Base-by-base conservation (phyloP, 2,797 vertebrate genomes). In the Kryptolebias ocellatus region DNA sequence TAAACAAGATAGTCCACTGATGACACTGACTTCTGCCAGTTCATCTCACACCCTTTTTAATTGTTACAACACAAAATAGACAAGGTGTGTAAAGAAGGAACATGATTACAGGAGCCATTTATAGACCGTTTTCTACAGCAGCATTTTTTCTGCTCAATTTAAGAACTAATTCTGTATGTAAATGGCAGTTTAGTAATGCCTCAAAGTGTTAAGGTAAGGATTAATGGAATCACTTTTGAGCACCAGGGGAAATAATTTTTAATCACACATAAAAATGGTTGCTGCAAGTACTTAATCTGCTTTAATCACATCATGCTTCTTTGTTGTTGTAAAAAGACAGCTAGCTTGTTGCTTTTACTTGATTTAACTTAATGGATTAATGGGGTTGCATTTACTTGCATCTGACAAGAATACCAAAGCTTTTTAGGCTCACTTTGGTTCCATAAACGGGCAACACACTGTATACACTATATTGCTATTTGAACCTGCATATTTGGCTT, bases 221-320 rank as follows among this genome's bases (percentile, higher is more conserved):
- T 74, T 52, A 66, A 53, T 53, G 37, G 4, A 50, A 46, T 16
- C 29, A 11, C 61, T 34, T 29, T 39, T 50, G 27, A 45, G 7
- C n/a, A 59, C 29, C 18, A 53, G n/a, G 50, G 53, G 11, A 55
- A 60, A 60, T 42, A 2, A 60, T 69, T 61, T 45, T 66, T 56
- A 37, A 39, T 60, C 18, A 29, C 34, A 28, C 17, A 42, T 3
- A 54, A 62, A 72, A 61, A 5, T 12, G 34, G 56, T 57, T 64
- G 20, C 49, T 16, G 17, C 58, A 64, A 52, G 56, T 56, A 64
- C 27, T 60, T 66, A 47, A 76, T 68, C 64, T 57, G 42, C n/a
- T 53, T 37, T 27, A 60, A 47, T 49, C 65, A 58, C 37, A 53
- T 29, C 58, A 64, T 5, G 27, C 66, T 68, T 73, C 11, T 42